A percentile compares a stretch with the other conserved stretches of the same genome.
These are phyloP conservation scores for Potamilus streckersoni DNA, from an alignment of 1,140 invertebrate genomes.

Conservation along the genomic window DNA sequence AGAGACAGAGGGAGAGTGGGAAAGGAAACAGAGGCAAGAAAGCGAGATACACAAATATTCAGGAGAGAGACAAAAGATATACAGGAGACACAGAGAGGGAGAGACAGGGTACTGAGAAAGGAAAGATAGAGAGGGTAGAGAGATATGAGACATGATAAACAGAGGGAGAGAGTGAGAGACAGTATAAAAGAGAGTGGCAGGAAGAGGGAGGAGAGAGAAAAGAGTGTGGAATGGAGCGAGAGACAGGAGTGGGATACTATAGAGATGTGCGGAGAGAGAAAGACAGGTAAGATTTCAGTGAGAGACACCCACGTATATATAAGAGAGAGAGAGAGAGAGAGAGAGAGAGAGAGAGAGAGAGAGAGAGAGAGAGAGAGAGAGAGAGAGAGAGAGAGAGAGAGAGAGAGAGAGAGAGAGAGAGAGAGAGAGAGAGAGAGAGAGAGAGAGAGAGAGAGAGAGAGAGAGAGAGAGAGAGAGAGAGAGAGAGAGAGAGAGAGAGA, in stretches of 20 bases:
- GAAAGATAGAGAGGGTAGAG: not conserved
- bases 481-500: constrained; percentile 23
- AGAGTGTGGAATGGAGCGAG: constrained; percentile 10
- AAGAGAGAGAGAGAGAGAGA: constrained; percentile 3
- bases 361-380: constrained; percentile 13
- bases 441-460: not conserved
- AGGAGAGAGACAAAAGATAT: constrained; percentile 6
- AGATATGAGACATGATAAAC: not conserved
- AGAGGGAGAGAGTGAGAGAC: constrained; percentile 5
- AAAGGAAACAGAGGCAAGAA: constrained; percentile 4
- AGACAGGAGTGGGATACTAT: constrained; percentile 10
- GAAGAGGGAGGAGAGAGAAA: constrained; percentile 21
- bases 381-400: constrained; percentile 2
- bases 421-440: constrained; percentile 1
- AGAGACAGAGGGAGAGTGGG: constrained; percentile 2
- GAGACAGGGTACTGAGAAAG: constrained; percentile 2
- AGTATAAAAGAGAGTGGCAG: constrained; percentile 10
- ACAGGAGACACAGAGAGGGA: not conserved
- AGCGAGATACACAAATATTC: constrained; percentile 2
- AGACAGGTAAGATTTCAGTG: constrained; percentile 7
- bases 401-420: not conserved
- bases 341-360: constrained; percentile 12
- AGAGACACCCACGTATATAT: not conserved
- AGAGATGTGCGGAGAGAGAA: constrained; percentile 19
- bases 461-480: constrained; percentile 3